phyloP scores from a whole-genome alignment of 2,888 invertebrate species.

The Atrina japonica region DNA sequence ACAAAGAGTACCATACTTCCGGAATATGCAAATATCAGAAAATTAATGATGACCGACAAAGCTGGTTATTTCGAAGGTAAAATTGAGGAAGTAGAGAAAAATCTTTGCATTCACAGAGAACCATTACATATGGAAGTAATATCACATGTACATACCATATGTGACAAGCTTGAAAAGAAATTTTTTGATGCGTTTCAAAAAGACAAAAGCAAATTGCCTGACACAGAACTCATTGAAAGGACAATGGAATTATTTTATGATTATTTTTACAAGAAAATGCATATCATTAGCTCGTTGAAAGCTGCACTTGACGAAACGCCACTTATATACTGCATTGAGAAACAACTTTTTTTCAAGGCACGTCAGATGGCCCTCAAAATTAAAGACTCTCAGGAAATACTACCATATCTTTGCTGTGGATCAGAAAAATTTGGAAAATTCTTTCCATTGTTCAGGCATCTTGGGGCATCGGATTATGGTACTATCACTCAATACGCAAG shows the following conservation, averaged over 20 bases:
- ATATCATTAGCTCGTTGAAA: not conserved
- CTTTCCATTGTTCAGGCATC: conserved; percentile 1
- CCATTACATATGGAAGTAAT: conserved; percentile 9
- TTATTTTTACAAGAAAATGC: too few species aligned
- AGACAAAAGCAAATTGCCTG: not conserved
- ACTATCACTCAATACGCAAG: not conserved
- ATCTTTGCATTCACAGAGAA: not conserved
- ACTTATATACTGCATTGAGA: not conserved
- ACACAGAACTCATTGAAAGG: too few species aligned
- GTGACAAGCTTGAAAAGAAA: not conserved
- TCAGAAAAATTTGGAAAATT: conserved; percentile 6
- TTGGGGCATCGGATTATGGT: conserved; percentile 11
- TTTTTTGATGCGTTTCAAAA: not conserved
- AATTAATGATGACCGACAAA: too few species aligned
- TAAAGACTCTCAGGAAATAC: conserved; percentile 2
- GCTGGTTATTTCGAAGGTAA: too few species aligned
- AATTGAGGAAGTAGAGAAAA: conserved; percentile 5
- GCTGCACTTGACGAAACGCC: conserved; percentile 13
- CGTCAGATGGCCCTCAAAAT: conserved; percentile 5
- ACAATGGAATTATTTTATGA: too few species aligned
- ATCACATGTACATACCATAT: conserved; percentile 24
- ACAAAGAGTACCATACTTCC: conserved; percentile 25
- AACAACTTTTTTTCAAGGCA: not conserved
- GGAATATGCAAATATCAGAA: not conserved
- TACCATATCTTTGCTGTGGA: conserved; percentile 7